Evolutionary conservation across 2,797 vertebrate species (phyloP).

Genomic region (Champsocephalus esox): DNA sequence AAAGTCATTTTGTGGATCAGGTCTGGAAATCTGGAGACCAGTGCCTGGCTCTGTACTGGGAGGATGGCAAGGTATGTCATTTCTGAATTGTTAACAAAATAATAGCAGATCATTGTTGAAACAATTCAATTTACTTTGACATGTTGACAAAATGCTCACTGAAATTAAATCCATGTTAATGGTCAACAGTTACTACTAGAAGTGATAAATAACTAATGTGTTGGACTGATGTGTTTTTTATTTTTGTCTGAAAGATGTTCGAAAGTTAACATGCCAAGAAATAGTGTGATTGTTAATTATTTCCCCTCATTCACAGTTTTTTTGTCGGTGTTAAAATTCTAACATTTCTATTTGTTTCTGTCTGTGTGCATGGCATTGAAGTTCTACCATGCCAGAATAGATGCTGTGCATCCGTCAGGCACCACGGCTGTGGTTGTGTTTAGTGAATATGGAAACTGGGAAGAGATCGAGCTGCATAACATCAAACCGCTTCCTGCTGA

Average conservation of each 20-base stretch:
- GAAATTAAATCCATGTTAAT: not conserved
- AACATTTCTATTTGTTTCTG: constrained; percentile 10
- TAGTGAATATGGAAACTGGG: constrained; percentile 97
- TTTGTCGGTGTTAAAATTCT: constrained; percentile 37
- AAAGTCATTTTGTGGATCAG: constrained; percentile 55
- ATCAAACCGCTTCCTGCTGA: constrained; percentile 92
- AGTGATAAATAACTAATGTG: not conserved
- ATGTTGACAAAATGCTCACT: not conserved
- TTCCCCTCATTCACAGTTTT: constrained; percentile 14
- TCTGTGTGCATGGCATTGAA: constrained; percentile 56
- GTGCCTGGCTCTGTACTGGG: constrained; percentile 98
- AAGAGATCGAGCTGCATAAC: constrained; percentile 97
- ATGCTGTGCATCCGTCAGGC: constrained; percentile 97
- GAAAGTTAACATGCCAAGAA: constrained; percentile 6
- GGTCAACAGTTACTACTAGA: not conserved
- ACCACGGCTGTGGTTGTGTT: constrained; percentile 98
- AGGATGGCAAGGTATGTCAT: constrained; percentile 95
- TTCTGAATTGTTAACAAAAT: not conserved
- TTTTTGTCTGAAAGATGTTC: not conserved
- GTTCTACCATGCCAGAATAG: constrained; percentile 97
- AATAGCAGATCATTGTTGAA: not conserved
- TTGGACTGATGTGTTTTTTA: not conserved
- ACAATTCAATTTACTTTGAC: not conserved
- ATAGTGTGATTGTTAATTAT: not conserved
- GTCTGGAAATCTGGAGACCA: constrained; percentile 95